Base-by-base conservation (phyloP, 37 sponge, comb jelly and placozoan genomes). In the Ianthella basta region DNA sequence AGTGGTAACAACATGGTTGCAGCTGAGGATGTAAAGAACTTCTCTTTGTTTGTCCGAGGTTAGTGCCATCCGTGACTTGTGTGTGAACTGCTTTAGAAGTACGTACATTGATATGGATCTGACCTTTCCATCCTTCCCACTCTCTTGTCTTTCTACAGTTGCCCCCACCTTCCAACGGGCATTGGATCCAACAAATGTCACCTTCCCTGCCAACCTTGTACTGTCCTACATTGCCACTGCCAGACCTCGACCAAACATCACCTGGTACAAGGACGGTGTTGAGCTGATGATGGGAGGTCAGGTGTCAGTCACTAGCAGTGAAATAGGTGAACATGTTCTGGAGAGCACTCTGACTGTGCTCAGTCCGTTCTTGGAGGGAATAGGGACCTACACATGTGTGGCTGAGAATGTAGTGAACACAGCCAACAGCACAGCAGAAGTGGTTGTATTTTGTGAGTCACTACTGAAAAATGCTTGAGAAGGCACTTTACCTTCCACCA, bases 201-300 rank as follows among this genome's bases (percentile, higher is more conserved):
- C 72, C 25, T 44, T 67, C 12, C 33, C 35, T 27, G 39, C 37
- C 37, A 15, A 54, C 25, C 74, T 61, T 29, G 56, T 36, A 30
- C 67, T 92, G 25, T 30, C 63, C 61, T 91, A 88, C 54, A 37
- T 12, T 56, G 88, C 83, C 54, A 82, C 86, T 60, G 92, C 56
- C 21, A 32, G 40, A 29, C 92, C 92, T 27, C 73, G 79, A 67
- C 92, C 92, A 23, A 4, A 78, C 56, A 83, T 92, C 80, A 79
- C 80, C 27, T 92, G 92, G 92, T 80, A 56, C 54, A 88, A 84
- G 54, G 56, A 89, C 0, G 90, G 85, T 8, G 81, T 16, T 8
- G 56, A 59, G 21, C 34, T 88, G 25, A 61, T 29, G 25, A 10
- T 13, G 64, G 64, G 64, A 29, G 64, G 64, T 61, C 64, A 61